Evolutionary conservation across 2,113 vertebrate genomes (phyloP).

Genomic region (Aldabrachelys gigantea): DNA sequence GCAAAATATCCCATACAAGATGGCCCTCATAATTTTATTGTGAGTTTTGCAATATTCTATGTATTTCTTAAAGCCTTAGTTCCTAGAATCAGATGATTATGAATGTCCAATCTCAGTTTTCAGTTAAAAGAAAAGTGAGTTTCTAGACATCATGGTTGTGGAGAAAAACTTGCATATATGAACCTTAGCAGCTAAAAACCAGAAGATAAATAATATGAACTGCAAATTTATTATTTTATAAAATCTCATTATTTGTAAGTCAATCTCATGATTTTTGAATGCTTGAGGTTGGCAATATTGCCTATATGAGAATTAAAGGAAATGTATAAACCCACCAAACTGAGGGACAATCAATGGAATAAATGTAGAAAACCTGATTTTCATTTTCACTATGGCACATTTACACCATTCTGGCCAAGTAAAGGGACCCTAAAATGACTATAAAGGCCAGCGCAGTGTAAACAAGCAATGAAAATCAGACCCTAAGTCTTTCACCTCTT

Average conservation of each 20-base stretch:
- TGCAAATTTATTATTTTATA: neutral
- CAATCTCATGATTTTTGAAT: neutral
- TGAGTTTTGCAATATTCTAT: neutral
- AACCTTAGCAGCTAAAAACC: neutral
- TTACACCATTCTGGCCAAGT: neutral
- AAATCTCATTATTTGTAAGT: neutral
- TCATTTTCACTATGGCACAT: neutral
- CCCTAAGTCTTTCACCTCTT: neutral
- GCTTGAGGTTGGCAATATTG: neutral
- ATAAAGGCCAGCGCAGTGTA: neutral
- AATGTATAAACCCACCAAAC: neutral
- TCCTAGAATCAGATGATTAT: neutral
- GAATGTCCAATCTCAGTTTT: too few relatives aligned
- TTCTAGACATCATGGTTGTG: fast-evolving
- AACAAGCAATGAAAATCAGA: neutral
- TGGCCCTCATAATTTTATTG: neutral
- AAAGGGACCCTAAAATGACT: neutral
- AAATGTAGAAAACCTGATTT: neutral
- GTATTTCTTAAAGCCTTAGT: neutral
- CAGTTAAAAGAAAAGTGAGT: neutral
- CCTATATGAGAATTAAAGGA: neutral
- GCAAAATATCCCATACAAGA: neutral
- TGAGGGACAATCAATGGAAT: neutral
- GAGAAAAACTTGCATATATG: neutral
- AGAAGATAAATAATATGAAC: neutral